Conservation (phyloP, 2,888 invertebrate genomes). For the Heliconius erato region DNA sequence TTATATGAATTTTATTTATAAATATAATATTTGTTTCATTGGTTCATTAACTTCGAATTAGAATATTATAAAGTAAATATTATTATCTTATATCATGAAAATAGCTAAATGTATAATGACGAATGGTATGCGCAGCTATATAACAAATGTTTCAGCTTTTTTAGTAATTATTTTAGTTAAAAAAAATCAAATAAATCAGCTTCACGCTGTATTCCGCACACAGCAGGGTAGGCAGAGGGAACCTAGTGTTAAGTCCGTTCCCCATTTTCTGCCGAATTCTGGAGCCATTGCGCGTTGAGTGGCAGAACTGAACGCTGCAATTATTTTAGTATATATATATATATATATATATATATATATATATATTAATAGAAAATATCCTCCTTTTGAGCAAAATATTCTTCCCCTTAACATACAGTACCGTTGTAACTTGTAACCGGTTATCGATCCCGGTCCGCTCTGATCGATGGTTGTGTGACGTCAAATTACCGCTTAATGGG, state of each 20-base stretch:
- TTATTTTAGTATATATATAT: too few species aligned
- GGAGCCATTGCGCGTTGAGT: too few species aligned
- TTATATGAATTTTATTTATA: not conserved
- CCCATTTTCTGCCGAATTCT: too few species aligned
- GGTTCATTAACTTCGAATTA: not conserved
- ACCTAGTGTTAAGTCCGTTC: too few species aligned
- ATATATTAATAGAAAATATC: not conserved
- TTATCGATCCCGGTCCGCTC: conserved; percentile 50
- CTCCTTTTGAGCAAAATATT: not conserved
- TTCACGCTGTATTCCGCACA: too few species aligned
- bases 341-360: too few species aligned
- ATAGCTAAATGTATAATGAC: not conserved
- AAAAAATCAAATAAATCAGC: too few species aligned
- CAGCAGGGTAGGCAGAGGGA: too few species aligned
- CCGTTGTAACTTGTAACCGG: conserved; percentile 54
- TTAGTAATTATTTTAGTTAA: too few species aligned
- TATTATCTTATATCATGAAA: not conserved
- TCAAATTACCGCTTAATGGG: conserved; percentile 51
- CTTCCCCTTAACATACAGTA: conserved; percentile 47
- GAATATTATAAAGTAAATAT: not conserved
- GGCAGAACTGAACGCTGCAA: too few species aligned
- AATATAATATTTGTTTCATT: not conserved
- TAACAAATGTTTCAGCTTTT: not conserved
- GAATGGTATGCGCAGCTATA: not conserved
- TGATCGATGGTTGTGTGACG: conserved; percentile 54